Evolutionary conservation across 2,797 vertebrate genomes (phyloP).

Genomic region (Masticophis lateralis): DNA sequence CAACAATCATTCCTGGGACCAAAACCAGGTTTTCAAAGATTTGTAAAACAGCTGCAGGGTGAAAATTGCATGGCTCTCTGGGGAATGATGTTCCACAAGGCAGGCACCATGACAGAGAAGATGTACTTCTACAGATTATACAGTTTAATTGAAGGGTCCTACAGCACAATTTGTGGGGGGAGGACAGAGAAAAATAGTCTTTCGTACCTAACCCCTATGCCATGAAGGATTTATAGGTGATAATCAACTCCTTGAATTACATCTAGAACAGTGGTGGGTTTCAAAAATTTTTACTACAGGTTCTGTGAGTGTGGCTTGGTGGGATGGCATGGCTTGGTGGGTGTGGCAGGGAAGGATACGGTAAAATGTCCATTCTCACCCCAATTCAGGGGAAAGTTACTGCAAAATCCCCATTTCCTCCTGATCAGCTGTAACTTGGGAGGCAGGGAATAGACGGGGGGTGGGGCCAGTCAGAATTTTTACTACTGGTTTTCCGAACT

Average conservation of each 20-base stretch:
- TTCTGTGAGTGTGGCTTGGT: too few species aligned
- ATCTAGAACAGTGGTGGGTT: not conserved
- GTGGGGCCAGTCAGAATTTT: too few species aligned
- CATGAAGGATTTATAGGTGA: not conserved
- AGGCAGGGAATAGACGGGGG: too few species aligned
- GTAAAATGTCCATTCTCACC: too few species aligned
- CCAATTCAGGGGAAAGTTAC: too few species aligned
- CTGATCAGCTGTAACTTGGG: too few species aligned
- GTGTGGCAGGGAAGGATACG: too few species aligned
- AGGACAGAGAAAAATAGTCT: not conserved
- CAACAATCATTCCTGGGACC: not conserved
- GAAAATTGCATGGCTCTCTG: not conserved
- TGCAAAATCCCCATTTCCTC: too few species aligned
- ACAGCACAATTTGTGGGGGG: not conserved
- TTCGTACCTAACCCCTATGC: not conserved
- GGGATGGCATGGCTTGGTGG: too few species aligned
- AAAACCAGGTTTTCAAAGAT: not conserved
- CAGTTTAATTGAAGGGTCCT: not conserved
- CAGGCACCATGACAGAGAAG: not conserved
- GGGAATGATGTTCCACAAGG: not conserved
- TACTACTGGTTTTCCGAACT: too few species aligned
- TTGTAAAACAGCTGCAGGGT: not conserved
- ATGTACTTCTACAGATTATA: not conserved
- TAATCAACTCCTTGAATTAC: not conserved
- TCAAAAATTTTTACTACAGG: too few species aligned